phyloP scores from a whole-genome alignment of 2,797 vertebrate genomes.

The Ceryle rudis region DNA sequence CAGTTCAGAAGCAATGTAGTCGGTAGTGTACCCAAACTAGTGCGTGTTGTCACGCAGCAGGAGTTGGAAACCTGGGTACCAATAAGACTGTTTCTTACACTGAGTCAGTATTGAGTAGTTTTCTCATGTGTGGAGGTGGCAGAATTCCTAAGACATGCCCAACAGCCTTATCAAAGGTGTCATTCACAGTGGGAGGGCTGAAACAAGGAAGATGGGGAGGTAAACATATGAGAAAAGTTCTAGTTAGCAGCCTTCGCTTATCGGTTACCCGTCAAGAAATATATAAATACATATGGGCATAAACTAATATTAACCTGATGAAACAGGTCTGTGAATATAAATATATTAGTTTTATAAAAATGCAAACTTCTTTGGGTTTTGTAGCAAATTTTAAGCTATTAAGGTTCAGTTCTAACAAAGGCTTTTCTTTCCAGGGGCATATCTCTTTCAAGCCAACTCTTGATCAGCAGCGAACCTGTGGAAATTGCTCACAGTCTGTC shows the following conservation, averaged over 20 bases:
- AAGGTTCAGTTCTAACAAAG: not conserved
- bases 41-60: not conserved
- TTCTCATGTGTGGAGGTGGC: not conserved
- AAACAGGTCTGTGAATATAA: not conserved
- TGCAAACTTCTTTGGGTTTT: not conserved
- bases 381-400: not conserved
- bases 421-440: conserved; percentile 79
- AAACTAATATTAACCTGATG: not conserved
- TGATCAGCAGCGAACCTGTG: conserved; percentile 88
- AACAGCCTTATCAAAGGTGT: not conserved
- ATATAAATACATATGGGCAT: not conserved
- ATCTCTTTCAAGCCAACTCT: conserved; percentile 88
- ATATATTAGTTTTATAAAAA: not conserved
- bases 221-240: not conserved
- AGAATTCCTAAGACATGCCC: not conserved
- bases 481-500: conserved; percentile 79
- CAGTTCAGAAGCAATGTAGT: not conserved
- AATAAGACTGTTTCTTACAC: not conserved
- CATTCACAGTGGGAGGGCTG: not conserved
- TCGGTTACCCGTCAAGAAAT: not conserved
- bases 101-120: not conserved
- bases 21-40: not conserved
- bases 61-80: not conserved
- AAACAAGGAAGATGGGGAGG: not conserved
- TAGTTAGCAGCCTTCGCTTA: not conserved